Evolutionary conservation across 1,140 invertebrate species (phyloP).

Genomic region (Papilio polyxenes): DNA sequence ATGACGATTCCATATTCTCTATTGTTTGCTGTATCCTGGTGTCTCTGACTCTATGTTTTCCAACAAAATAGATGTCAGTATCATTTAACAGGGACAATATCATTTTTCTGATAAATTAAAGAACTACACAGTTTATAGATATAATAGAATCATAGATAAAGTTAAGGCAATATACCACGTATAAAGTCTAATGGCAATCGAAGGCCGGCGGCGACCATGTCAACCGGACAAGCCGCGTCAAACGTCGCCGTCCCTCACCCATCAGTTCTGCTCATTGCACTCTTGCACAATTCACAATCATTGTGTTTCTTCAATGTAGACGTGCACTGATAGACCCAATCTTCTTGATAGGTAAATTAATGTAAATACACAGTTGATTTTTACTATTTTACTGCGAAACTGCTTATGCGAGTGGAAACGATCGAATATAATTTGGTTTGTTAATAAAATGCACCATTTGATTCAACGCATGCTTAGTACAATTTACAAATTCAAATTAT

Average conservation of each 20-base stretch:
- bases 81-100: neutral
- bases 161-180: neutral
- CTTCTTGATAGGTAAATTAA: constrained; percentile 30
- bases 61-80: too few relatives aligned
- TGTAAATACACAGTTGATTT: neutral
- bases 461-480: neutral
- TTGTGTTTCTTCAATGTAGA: constrained; percentile 32
- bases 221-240: constrained; percentile 53
- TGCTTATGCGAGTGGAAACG: neutral
- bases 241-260: constrained; percentile 55
- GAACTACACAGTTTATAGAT: neutral
- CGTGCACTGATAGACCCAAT: neutral
- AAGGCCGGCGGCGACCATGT: constrained; percentile 46
- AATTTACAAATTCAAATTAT: neutral
- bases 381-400: neutral
- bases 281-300: constrained; percentile 58
- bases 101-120: neutral
- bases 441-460: neutral
- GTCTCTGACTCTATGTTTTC: too few relatives aligned
- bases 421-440: neutral
- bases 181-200: constrained; percentile 37
- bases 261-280: constrained; percentile 69
- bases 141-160: neutral
- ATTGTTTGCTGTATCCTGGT: too few relatives aligned
- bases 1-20: too few relatives aligned